phyloP scores from a whole-genome alignment of 2,888 invertebrate species.

The Epinotia bilunana region DNA sequence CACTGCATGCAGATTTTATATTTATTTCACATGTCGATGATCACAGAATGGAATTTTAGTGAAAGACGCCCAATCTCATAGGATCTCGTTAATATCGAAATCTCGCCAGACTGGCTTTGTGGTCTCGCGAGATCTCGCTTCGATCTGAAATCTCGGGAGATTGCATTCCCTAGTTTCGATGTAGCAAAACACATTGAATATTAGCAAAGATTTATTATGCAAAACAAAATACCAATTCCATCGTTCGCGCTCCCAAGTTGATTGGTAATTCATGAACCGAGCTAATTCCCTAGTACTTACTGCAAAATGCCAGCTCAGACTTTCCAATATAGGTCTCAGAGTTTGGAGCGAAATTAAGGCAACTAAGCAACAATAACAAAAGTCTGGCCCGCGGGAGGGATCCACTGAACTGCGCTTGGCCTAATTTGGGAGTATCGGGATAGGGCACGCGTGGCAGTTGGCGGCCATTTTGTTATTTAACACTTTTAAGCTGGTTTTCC shows the following conservation, averaged over 20 bases:
- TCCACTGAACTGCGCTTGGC: slow-evolving; percentile 6
- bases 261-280: neutral
- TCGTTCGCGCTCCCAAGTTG: neutral
- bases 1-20: no score
- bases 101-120: no score
- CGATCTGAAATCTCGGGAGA: no score
- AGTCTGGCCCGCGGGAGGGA: slow-evolving; percentile 12
- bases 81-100: no score
- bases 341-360: slow-evolving; percentile 2
- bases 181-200: neutral
- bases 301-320: slow-evolving; percentile 7
- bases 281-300: slow-evolving; percentile 6
- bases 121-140: no score
- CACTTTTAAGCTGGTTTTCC: no score
- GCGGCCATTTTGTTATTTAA: neutral
- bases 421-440: slow-evolving; percentile 7
- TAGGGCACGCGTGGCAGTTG: neutral
- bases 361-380: slow-evolving; percentile 16
- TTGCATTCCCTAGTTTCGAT: no score
- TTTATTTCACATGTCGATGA: no score
- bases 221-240: neutral
- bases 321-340: slow-evolving; percentile 15
- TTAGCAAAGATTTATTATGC: neutral
- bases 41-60: no score
- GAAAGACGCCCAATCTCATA: no score